Base-by-base conservation (phyloP, 1,140 invertebrate species). In the Tachypleus tridentatus region DNA sequence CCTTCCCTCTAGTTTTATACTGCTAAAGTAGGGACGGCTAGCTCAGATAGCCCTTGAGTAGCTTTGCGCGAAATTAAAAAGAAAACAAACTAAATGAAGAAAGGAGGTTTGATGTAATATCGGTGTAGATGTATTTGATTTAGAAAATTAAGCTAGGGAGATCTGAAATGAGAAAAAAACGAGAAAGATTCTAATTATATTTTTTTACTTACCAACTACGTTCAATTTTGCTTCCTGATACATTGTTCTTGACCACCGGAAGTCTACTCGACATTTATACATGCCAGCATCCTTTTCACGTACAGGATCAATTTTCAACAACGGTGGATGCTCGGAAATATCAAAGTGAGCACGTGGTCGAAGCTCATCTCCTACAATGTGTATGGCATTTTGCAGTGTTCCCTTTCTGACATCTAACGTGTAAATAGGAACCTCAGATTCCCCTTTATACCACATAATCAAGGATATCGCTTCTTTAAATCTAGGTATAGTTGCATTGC, bases 371-470 rank as follows among this genome's bases (percentile, higher is more conserved):
- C 63, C 64, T 7, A 70, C 58, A 60, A 70, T 64, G 59, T 71
- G 67, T 11, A 61, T 62, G 47, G 67, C 61, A 57, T 65, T 70
- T 50, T 63, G 64, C 4, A 71, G 48, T 29, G 64, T 61, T 4
- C 51, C 60, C 48, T 61, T 70, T 11, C 70, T 52, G 49, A 67
- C 70, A 57, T 72, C 70, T 10, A 72, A 49, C 8, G 70, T 88
- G 79, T 90, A 91, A 74, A 91, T 89, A 29, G 88, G 87, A 6
- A 82, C 81, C 66, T 83, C 84, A 62, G 82, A 81, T 48, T 69
- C 67, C 5, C 66, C 70, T 74, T 88, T 89, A 77, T 87, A 90
- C 89, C 89, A 91, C 70, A 91, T 88, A 70, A 91, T 86, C 64
- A 91, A 81, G 52, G 85, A 82, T 70, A 88, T 83, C 70, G 82